Conservation (phyloP, 1,140 invertebrate genomes). For the Subanguina moxae region DNA sequence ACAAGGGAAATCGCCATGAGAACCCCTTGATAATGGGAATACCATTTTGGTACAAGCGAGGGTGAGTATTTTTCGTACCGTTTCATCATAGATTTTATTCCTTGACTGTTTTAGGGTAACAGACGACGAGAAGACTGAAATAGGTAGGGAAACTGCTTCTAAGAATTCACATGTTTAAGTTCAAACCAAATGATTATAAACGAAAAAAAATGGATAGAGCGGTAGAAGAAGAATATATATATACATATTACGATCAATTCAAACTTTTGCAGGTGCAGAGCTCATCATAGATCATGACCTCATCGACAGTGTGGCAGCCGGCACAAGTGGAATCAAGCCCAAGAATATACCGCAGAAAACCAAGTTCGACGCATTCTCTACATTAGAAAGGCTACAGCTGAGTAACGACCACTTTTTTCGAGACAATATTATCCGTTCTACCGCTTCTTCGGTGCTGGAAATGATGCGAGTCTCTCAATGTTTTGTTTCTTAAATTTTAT, state of each 20-base stretch:
- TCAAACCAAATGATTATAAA: neutral
- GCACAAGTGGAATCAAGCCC: neutral
- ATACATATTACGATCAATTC: neutral
- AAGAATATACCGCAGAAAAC: neutral
- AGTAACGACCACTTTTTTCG: neutral
- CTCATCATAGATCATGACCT: neutral
- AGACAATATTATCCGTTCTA: neutral
- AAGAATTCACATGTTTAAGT: neutral
- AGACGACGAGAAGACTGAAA: no score
- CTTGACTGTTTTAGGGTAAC: no score
- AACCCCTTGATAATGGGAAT: neutral
- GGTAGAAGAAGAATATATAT: neutral
- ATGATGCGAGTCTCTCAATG: neutral
- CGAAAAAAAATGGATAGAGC: neutral
- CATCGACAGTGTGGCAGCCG: slow-evolving; percentile 3
- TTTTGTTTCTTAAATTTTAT: neutral
- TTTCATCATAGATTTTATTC: no score
- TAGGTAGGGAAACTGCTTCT: neutral
- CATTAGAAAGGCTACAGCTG: neutral
- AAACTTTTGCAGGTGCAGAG: neutral
- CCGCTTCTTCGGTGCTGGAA: neutral
- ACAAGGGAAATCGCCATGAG: neutral
- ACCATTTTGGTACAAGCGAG: slow-evolving; percentile 6
- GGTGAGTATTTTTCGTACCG: neutral
- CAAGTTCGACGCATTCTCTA: neutral